These are phyloP conservation scores for Halesus radiatus DNA, from an alignment of 1,140 invertebrate species.

Conservation along the genomic window DNA sequence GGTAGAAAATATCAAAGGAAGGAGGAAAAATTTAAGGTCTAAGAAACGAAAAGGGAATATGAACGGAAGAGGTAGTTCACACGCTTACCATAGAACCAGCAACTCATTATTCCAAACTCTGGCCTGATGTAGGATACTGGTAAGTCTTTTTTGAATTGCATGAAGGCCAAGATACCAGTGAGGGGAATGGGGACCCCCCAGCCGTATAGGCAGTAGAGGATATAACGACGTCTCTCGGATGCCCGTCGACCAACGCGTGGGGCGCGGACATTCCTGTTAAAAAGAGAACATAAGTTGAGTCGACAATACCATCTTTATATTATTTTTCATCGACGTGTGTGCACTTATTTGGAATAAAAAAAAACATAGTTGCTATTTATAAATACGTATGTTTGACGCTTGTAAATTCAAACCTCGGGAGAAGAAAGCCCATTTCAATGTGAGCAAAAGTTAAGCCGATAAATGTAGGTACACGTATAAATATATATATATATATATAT, in stretches of 20 bases:
- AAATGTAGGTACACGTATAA: too few relatives aligned
- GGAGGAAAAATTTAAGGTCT: too few relatives aligned
- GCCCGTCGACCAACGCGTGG: not conserved
- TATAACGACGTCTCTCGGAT: slow-evolving; percentile 68
- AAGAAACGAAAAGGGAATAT: not conserved
- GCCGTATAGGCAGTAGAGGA: slow-evolving; percentile 78
- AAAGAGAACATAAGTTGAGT: not conserved
- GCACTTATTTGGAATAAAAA: too few relatives aligned
- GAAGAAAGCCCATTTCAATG: too few relatives aligned
- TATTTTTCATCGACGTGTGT: too few relatives aligned
- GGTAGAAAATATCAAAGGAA: too few relatives aligned
- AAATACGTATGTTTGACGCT: too few relatives aligned
- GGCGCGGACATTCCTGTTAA: not conserved
- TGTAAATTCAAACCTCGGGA: too few relatives aligned
- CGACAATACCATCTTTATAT: too few relatives aligned
- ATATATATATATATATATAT: too few relatives aligned
- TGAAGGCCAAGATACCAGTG: slow-evolving; percentile 63
- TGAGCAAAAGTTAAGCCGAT: too few relatives aligned
- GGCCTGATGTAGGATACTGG: slow-evolving; percentile 67
- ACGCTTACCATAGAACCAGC: slow-evolving; percentile 73
- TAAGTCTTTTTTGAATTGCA: slow-evolving; percentile 67
- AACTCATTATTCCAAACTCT: slow-evolving; percentile 69
- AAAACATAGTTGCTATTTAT: too few relatives aligned
- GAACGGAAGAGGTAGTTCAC: not conserved
- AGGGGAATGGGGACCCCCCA: slow-evolving; percentile 75